These are phyloP conservation scores for Hydrotaea diabolus DNA, from an alignment of 2,888 invertebrate species.

Conservation along the genomic window DNA sequence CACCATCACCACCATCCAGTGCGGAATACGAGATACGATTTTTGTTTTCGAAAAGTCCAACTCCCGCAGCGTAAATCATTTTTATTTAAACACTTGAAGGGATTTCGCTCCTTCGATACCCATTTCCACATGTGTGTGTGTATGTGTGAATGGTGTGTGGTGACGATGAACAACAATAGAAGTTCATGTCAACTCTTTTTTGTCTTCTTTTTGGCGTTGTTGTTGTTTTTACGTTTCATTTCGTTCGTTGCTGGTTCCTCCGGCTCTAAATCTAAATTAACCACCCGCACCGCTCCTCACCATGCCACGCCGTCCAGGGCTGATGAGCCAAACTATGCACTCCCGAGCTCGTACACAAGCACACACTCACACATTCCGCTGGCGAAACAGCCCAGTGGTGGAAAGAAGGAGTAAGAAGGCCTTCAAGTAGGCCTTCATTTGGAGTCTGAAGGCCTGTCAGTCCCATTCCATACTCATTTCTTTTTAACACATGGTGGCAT, in stretches of 20 bases:
- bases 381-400: too few relatives aligned
- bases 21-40: not conserved
- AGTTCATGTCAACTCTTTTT: slow-evolving; percentile 64
- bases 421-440: too few relatives aligned
- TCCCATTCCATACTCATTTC: too few relatives aligned
- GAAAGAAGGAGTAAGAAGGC: too few relatives aligned
- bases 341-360: not conserved
- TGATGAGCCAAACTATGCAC: slow-evolving; percentile 41
- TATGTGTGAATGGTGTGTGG: slow-evolving; percentile 29
- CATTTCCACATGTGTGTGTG: not conserved
- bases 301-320: slow-evolving; percentile 30
- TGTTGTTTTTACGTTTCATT: slow-evolving; percentile 33
- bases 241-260: slow-evolving; percentile 36
- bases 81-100: slow-evolving; percentile 65
- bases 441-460: too few relatives aligned
- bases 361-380: slow-evolving; percentile 25
- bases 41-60: slow-evolving; percentile 56
- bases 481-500: too few relatives aligned
- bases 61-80: slow-evolving; percentile 66
- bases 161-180: slow-evolving; percentile 60
- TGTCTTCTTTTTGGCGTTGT: slow-evolving; percentile 25
- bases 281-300: slow-evolving; percentile 66
- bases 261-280: slow-evolving; percentile 60
- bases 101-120: slow-evolving; percentile 49
- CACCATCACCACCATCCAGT: slow-evolving; percentile 28